These are phyloP conservation scores for Ellobium chinense DNA, from an alignment of 2,888 invertebrate genomes.

Conservation along the genomic window DNA sequence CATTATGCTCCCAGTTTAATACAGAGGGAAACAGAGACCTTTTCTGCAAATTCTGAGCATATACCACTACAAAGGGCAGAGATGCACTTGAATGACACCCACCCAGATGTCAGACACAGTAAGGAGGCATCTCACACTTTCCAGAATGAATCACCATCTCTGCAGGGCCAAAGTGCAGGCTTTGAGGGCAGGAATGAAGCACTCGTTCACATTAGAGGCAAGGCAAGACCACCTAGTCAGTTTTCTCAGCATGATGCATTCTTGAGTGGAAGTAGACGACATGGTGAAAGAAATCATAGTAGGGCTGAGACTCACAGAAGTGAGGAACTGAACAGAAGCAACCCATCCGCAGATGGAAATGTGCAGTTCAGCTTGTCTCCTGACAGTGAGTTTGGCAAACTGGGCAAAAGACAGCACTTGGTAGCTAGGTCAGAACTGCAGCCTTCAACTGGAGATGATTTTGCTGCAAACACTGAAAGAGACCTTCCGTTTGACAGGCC, in stretches of 20 bases:
- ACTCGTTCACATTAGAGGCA: too few relatives aligned
- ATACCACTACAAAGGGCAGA: neutral
- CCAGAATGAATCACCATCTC: conserved; percentile 1
- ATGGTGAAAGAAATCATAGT: neutral
- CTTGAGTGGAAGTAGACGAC: neutral
- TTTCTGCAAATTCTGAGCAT: neutral
- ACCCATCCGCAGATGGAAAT: neutral
- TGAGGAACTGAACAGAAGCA: neutral
- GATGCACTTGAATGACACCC: neutral
- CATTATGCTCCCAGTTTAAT: neutral
- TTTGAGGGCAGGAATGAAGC: too few relatives aligned
- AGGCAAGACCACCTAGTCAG: too few relatives aligned
- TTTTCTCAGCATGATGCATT: too few relatives aligned
- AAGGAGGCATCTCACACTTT: neutral
- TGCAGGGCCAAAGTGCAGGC: too few relatives aligned
- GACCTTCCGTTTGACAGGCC: neutral
- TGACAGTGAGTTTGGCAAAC: neutral
- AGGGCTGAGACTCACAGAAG: neutral
- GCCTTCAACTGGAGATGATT: neutral
- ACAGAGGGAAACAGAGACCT: neutral
- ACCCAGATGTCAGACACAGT: neutral
- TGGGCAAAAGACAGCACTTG: neutral
- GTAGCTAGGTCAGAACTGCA: neutral
- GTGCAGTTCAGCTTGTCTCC: neutral
- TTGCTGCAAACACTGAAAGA: neutral